These are phyloP conservation scores for Agrilus biguttatus DNA, from an alignment of 2,888 invertebrate species.

Conservation along the genomic window DNA sequence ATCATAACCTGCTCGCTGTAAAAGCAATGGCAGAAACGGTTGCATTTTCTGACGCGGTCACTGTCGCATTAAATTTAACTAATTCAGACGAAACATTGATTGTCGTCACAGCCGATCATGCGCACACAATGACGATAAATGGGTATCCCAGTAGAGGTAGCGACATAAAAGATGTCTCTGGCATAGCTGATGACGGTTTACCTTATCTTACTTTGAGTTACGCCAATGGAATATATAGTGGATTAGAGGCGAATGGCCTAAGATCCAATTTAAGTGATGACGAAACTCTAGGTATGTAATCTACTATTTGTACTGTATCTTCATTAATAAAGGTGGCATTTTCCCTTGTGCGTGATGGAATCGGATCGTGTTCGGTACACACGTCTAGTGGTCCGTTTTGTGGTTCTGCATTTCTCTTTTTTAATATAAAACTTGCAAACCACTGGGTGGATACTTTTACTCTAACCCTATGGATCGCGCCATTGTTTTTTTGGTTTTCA, in stretches of 20 bases:
- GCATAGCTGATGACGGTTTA: conserved; percentile 37
- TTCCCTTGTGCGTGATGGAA: too few species aligned
- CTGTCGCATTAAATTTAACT: conserved; percentile 49
- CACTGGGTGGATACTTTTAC: too few species aligned
- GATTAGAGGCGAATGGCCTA: conserved; percentile 29
- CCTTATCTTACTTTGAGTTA: conserved; percentile 54
- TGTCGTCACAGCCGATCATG: conserved; percentile 63
- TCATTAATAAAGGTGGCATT: too few species aligned
- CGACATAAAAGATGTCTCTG: conserved; percentile 37
- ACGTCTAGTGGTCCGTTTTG: too few species aligned
- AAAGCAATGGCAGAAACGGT: conserved; percentile 67
- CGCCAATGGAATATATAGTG: conserved; percentile 54
- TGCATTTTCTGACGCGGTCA: conserved; percentile 41
- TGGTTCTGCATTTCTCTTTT: too few species aligned
- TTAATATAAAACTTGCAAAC: too few species aligned
- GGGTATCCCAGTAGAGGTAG: conserved; percentile 59
- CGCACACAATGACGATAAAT: conserved; percentile 60
- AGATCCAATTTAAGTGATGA: conserved; percentile 40
- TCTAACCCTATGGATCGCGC: too few species aligned
- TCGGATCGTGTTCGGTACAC: too few species aligned
- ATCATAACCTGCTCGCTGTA: conserved; percentile 52
- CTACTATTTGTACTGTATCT: too few species aligned
- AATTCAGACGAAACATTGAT: conserved; percentile 54
- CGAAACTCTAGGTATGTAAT: conserved; percentile 23
- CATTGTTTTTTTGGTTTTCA: too few species aligned